Evolutionary conservation across 2,797 vertebrate species (phyloP).

Genomic region (Smutsia temminckii): DNA sequence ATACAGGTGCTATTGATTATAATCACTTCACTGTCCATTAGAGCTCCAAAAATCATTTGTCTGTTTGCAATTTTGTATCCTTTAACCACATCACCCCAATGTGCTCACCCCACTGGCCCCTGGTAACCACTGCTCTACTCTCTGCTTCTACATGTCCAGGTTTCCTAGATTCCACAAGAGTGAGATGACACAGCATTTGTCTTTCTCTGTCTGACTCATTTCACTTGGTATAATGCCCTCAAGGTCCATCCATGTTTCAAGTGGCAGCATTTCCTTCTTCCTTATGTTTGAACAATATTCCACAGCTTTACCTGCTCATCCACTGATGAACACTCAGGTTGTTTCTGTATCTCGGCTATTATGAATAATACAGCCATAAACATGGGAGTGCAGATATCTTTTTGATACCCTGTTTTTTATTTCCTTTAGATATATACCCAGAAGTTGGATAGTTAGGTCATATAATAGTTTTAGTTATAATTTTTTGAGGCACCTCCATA

Average conservation of each 20-base stretch:
- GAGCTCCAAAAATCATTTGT: background rate
- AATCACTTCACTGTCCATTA: background rate
- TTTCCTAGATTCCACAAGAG: background rate
- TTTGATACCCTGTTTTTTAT: background rate
- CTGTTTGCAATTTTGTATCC: background rate
- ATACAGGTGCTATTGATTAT: background rate
- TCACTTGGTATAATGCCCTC: background rate
- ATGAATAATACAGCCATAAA: background rate
- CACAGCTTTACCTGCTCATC: background rate
- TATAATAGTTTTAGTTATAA: background rate
- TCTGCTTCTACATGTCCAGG: background rate
- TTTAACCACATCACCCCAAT: background rate
- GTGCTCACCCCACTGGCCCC: background rate
- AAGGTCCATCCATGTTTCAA: background rate
- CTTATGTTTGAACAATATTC: background rate
- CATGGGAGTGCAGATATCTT: background rate
- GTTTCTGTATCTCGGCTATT: background rate
- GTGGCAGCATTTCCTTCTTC: background rate
- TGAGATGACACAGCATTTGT: background rate
- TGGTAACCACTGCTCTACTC: background rate
- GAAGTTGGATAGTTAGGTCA: background rate
- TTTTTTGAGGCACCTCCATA: background rate
- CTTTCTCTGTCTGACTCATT: background rate
- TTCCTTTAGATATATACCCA: background rate
- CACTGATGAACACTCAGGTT: background rate